Base-by-base conservation (phyloP, 2,888 invertebrate species). In the Phyllotreta striolata region DNA sequence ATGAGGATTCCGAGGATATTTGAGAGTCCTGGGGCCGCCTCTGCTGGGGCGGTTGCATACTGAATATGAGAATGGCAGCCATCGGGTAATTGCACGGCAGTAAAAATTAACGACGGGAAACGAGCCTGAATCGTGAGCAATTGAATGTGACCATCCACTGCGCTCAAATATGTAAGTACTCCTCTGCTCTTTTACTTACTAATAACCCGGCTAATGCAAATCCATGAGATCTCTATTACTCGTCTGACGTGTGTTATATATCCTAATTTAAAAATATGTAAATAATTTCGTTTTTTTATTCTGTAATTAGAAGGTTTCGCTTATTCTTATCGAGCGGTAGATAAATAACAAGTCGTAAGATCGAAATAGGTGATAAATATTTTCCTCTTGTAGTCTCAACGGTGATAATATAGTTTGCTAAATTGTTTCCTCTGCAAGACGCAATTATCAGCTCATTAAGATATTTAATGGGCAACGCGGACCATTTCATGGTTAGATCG, bases 81-180 rank as follows among this genome's bases (percentile, higher is more conserved):
- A 67, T 41, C 63, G 71, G 65, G 78, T 80, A 80, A 80, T 80
- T 80, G 78, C 79, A 68, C 67, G 74, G 78, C 75, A 77, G 78
- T 80, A 80, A 81, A 81, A 80, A 80, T 80, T 80, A 81, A 80
- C 78, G 80, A 80, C 79, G 77, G 80, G 80, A 80, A 80, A 79
- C 78, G 78, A 76, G 77, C 77, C 77, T 74, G 78, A 77, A 79
- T 79, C 79, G 79, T 78, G 79, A 75, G 77, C 79, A 78, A 79
- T 79, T 79, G 78, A 79, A 79, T 78, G 78, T 77, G 76, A 76
- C 77, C 76, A 75, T 77, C 78, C 74, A 73, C 66, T 74, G 73
- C 74, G 73, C 74, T 75, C 73, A 69, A 70, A 74, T 52, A 70
- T 71, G 74, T 72, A 10, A 24, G 24, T 24, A 24, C 24, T 24